Percentiles rank a stretch among this genome's conserved stretches.
Conservation (phyloP, 2,888 invertebrate species). For the Yponomeuta cagnagella region DNA sequence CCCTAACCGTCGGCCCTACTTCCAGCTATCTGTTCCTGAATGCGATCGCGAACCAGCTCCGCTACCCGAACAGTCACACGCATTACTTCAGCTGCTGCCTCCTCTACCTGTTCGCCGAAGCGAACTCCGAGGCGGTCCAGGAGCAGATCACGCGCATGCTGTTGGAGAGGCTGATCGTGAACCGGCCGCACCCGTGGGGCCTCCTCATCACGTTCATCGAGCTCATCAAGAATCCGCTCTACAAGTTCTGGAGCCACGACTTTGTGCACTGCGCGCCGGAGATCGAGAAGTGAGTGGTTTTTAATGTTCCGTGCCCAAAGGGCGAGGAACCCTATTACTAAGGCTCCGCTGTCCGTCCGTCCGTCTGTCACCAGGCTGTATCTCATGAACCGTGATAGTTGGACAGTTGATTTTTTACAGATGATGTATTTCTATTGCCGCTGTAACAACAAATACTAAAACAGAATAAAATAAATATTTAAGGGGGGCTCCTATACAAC, state of each 20-base stretch:
- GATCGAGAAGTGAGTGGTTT: conserved; percentile 93
- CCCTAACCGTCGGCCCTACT: conserved; percentile 18
- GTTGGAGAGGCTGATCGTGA: conserved; percentile 96
- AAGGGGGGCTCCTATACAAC: too few relatives aligned
- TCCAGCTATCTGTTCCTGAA: conserved; percentile 95
- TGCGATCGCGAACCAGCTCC: conserved; percentile 98
- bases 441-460: too few relatives aligned
- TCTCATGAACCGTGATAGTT: too few relatives aligned
- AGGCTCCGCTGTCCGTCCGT: too few relatives aligned
- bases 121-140: conserved; percentile 97
- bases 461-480: too few relatives aligned
- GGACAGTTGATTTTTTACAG: too few relatives aligned
- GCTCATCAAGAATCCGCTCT: conserved; percentile 97
- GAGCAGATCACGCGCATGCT: conserved; percentile 98
- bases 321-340: background rate
- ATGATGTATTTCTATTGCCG: background rate
- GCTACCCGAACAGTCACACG: conserved; percentile 99
- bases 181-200: conserved; percentile 99
- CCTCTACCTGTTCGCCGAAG: conserved; percentile 97
- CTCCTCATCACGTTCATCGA: conserved; percentile 99
- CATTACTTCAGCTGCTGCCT: conserved; percentile 99
- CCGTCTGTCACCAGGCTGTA: too few relatives aligned
- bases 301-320: background rate
- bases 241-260: conserved; percentile 99
- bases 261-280: conserved; percentile 99